A percentile compares a stretch with the other conserved stretches of the same genome.
Evolutionary conservation across 37 sponge, comb jelly and placozoan genomes (phyloP).

Genomic region (Dysidea cf. avara): DNA sequence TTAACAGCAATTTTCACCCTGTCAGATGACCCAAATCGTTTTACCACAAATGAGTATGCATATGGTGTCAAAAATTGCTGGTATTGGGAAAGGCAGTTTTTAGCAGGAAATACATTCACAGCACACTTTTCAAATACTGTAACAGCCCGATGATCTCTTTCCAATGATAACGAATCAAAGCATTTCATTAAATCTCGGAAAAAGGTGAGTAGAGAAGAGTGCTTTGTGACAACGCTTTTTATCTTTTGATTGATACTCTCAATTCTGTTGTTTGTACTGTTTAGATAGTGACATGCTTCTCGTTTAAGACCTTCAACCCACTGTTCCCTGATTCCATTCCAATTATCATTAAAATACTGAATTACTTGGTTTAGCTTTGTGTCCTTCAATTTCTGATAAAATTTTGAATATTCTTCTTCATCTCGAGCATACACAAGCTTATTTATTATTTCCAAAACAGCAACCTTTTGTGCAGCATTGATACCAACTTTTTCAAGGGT

Average conservation of each 20-base stretch:
- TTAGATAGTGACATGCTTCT: not conserved
- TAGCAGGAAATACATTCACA: not conserved
- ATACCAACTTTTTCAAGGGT: constrained; percentile 19
- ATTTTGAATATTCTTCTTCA: constrained; percentile 29
- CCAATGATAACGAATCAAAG: constrained; percentile 4
- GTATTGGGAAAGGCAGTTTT: constrained; percentile 17
- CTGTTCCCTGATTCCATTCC: constrained; percentile 9
- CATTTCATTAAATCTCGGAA: constrained; percentile 25
- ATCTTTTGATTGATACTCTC: constrained; percentile 12
- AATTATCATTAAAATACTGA: constrained; percentile 48
- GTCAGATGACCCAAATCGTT: constrained; percentile 6
- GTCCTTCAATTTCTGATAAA: constrained; percentile 15
- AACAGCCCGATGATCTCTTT: constrained; percentile 27
- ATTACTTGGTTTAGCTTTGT: constrained; percentile 26
- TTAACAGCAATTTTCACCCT: constrained; percentile 11
- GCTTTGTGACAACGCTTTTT: constrained; percentile 1
- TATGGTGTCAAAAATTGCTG: constrained; percentile 37
- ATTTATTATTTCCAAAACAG: too few species aligned
- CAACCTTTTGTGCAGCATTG: too few species aligned
- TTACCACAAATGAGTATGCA: constrained; percentile 23
- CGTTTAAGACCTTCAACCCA: constrained; percentile 14
- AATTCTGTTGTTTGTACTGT: not conserved
- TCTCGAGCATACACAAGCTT: constrained; percentile 43
- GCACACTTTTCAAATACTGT: constrained; percentile 5
- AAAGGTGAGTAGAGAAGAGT: too few species aligned